Percentiles rank a stretch among this genome's conserved stretches.
Evolutionary conservation across 2,113 vertebrate genomes (phyloP).

Genomic region (Procavia capensis): DNA sequence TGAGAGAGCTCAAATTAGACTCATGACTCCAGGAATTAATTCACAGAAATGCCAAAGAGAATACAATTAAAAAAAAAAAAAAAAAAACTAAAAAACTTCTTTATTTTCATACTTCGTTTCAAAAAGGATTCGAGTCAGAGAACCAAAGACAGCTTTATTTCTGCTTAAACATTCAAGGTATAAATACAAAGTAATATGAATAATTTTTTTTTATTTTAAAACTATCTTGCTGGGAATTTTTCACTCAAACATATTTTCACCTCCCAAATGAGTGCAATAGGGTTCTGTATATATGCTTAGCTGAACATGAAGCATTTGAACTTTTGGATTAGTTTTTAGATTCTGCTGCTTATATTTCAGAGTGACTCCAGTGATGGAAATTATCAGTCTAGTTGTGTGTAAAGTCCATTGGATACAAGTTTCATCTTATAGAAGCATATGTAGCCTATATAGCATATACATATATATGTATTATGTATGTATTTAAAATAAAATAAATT

Average conservation of each 20-base stretch:
- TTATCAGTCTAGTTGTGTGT: not conserved
- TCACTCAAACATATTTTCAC: not conserved
- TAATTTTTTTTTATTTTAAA: not conserved
- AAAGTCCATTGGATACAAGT: not conserved
- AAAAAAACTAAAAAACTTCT: too few species aligned
- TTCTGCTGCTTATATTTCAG: not conserved
- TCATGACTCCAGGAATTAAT: not conserved
- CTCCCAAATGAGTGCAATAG: not conserved
- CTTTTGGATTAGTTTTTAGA: not conserved
- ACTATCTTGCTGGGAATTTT: not conserved
- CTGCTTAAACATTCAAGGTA: conserved; percentile 20
- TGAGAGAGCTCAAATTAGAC: not conserved
- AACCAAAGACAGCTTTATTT: not conserved
- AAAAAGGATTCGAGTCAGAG: not conserved
- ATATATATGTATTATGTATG: not conserved
- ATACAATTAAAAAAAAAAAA: not conserved
- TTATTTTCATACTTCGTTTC: not conserved
- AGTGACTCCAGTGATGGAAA: not conserved
- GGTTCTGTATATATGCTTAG: not conserved
- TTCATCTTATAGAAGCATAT: not conserved
- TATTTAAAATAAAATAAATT: too few species aligned
- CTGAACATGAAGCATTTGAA: not conserved
- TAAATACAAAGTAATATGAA: not conserved
- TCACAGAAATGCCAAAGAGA: not conserved
- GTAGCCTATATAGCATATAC: not conserved